Evolutionary conservation across 2,888 invertebrate species (phyloP).

Genomic region (Leptinotarsa rubiginosa): DNA sequence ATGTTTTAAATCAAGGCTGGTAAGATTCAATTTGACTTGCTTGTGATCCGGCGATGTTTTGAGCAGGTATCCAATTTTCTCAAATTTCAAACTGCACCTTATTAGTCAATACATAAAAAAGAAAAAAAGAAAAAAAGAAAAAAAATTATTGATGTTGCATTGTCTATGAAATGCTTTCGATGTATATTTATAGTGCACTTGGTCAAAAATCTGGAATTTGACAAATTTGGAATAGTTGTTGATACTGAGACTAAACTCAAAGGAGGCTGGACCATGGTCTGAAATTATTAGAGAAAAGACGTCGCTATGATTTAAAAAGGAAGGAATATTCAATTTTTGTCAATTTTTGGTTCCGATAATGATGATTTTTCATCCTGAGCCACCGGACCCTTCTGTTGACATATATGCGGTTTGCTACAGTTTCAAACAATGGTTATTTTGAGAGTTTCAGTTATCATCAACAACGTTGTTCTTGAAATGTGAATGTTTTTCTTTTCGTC

Average conservation of each 20-base stretch:
- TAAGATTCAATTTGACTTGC: conserved; percentile 52
- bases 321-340: conserved; percentile 39
- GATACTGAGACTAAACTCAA: conserved; percentile 50
- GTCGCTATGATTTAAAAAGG: no score
- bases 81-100: conserved; percentile 47
- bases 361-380: conserved; percentile 62
- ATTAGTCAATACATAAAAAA: conserved; percentile 44
- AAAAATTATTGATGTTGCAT: conserved; percentile 55
- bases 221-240: conserved; percentile 31
- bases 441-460: conserved; percentile 47
- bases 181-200: conserved; percentile 53
- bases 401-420: conserved; percentile 41
- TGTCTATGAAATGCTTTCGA: conserved; percentile 57
- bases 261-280: conserved; percentile 64
- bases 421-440: conserved; percentile 59
- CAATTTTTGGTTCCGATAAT: conserved; percentile 62
- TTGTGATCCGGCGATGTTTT: conserved; percentile 1
- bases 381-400: conserved; percentile 61
- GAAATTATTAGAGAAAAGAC: conserved; percentile 48
- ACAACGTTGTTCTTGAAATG: conserved; percentile 2
- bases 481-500: background rate
- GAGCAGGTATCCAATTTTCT: conserved; percentile 17
- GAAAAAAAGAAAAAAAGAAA: conserved; percentile 48
- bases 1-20: conserved; percentile 57
- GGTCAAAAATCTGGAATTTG: conserved; percentile 46